Conservation (phyloP, 2,797 vertebrate genomes). For the Ceyx erithaca region DNA sequence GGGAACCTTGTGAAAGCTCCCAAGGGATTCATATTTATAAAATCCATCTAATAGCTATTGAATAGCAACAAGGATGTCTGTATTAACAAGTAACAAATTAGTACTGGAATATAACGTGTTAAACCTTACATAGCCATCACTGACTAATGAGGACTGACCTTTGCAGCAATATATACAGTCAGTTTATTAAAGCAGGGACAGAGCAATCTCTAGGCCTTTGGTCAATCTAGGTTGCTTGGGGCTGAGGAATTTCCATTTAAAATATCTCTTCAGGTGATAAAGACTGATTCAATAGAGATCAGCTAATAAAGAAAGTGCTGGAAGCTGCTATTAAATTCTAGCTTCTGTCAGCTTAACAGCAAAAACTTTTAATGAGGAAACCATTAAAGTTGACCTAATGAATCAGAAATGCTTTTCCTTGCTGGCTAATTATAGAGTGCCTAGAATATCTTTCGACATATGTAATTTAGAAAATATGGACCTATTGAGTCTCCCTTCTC, state of each 20-base stretch:
- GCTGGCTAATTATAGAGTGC: slow-evolving; percentile 76
- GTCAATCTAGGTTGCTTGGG: slow-evolving; percentile 78
- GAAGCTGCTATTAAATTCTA: slow-evolving; percentile 73
- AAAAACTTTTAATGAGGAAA: slow-evolving; percentile 78
- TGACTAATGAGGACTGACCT: slow-evolving; percentile 73
- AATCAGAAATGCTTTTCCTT: slow-evolving; percentile 78
- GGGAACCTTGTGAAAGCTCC: neutral
- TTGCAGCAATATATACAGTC: slow-evolving; percentile 64
- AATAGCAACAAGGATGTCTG: neutral
- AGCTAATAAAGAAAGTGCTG: slow-evolving; percentile 71
- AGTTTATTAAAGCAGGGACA: slow-evolving; percentile 72
- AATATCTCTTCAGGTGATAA: slow-evolving; percentile 78
- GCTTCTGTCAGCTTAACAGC: slow-evolving; percentile 75
- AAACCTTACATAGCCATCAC: slow-evolving; percentile 40
- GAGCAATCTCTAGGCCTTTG: slow-evolving; percentile 66
- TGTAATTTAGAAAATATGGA: slow-evolving; percentile 70
- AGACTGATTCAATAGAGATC: slow-evolving; percentile 75
- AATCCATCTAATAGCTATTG: neutral
- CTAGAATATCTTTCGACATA: slow-evolving; percentile 69
- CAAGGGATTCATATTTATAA: neutral
- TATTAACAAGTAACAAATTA: slow-evolving; percentile 37
- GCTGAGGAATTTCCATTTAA: slow-evolving; percentile 80
- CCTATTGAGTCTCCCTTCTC: neutral
- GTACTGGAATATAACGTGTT: slow-evolving; percentile 39
- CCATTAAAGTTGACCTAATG: slow-evolving; percentile 79